phyloP scores from a whole-genome alignment of 2,888 invertebrate genomes.

The Dryobota labecula region DNA sequence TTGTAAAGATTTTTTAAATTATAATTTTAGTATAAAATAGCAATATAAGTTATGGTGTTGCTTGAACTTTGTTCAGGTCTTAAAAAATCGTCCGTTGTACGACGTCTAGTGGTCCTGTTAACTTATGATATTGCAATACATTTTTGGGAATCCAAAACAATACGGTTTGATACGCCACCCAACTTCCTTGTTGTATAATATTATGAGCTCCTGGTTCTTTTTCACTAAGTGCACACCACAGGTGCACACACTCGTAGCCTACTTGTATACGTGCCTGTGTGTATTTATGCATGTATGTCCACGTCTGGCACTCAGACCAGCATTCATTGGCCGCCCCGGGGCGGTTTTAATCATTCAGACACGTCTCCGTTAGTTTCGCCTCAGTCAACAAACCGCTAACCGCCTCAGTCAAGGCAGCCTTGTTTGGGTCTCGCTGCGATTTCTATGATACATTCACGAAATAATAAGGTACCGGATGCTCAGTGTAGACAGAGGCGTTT shows the following conservation, averaged over 20 bases:
- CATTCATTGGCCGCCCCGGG: slow-evolving; percentile 36
- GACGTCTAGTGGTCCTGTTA: too few species aligned
- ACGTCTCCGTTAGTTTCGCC: slow-evolving; percentile 37
- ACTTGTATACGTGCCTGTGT: neutral
- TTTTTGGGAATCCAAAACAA: neutral
- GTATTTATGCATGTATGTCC: slow-evolving; percentile 17
- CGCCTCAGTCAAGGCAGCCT: slow-evolving; percentile 21
- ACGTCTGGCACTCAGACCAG: slow-evolving; percentile 33
- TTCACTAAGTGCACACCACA: neutral
- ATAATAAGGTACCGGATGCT: slow-evolving; percentile 5
- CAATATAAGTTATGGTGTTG: neutral
- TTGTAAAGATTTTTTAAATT: neutral
- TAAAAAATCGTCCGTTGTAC: neutral
- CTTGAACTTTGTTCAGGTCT: neutral
- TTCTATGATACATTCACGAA: slow-evolving; percentile 8
- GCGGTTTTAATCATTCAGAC: slow-evolving; percentile 52
- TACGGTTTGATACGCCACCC: neutral
- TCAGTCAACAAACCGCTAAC: slow-evolving; percentile 41
- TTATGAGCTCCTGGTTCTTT: slow-evolving; percentile 15
- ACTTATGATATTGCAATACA: too few species aligned
- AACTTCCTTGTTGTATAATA: neutral
- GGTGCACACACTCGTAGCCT: neutral
- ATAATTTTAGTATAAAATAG: slow-evolving; percentile 7
- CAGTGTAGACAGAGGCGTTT: neutral
- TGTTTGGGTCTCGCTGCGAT: slow-evolving; percentile 10